phyloP scores from a whole-genome alignment of 2,888 invertebrate species.

The Epirrhoe alternata region DNA sequence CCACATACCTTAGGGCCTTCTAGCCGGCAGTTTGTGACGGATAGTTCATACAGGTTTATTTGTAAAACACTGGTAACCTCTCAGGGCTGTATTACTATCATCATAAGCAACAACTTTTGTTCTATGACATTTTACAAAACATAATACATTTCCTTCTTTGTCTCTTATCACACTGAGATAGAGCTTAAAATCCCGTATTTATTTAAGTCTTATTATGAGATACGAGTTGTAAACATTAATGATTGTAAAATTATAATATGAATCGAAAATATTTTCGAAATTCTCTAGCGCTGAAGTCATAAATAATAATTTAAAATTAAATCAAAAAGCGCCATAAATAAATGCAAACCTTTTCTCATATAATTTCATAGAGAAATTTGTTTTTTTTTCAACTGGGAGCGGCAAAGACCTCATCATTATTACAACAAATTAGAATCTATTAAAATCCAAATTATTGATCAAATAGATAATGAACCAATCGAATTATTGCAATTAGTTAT shows the following conservation, averaged over 20 bases:
- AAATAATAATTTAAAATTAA: background rate
- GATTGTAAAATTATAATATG: conserved; percentile 21
- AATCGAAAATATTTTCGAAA: conserved; percentile 6
- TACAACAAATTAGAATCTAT: background rate
- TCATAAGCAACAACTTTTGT: too few species aligned
- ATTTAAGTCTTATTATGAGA: background rate
- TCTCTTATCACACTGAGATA: background rate
- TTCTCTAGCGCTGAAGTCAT: background rate
- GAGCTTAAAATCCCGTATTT: background rate
- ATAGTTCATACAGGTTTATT: too few species aligned
- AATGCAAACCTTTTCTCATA: background rate
- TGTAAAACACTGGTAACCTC: too few species aligned
- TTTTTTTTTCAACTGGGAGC: background rate
- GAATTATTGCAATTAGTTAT: background rate
- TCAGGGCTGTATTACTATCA: too few species aligned
- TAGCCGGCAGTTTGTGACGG: too few species aligned
- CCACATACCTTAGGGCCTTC: too few species aligned
- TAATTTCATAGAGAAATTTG: background rate
- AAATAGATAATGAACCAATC: background rate
- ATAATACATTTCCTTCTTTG: too few species aligned
- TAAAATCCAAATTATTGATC: background rate
- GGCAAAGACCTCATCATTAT: background rate
- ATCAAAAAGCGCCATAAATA: background rate
- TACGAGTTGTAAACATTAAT: conserved; percentile 15
- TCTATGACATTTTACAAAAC: too few species aligned